These are phyloP conservation scores for Megastigmus dorsalis DNA, from an alignment of 2,888 invertebrate genomes.

Conservation along the genomic window DNA sequence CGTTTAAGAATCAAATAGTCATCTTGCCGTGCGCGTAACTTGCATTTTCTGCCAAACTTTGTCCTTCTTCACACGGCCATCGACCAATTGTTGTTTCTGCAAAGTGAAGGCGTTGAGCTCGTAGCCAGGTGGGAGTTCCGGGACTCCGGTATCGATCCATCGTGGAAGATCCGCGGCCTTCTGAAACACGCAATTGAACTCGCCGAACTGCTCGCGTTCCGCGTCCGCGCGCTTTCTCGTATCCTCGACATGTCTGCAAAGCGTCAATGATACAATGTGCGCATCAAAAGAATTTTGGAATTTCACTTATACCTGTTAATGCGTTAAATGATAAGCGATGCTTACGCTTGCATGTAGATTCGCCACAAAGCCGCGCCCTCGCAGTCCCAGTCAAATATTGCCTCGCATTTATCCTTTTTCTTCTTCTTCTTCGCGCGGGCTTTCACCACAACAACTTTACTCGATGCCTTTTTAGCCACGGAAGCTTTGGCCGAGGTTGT, in stretches of 20 bases:
- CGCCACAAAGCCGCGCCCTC: conserved; percentile 32
- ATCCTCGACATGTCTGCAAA: conserved; percentile 7
- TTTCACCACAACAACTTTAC: no score
- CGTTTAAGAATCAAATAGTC: no score
- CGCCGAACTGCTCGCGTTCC: conserved; percentile 3
- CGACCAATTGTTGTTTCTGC: no score
- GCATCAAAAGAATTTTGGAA: neutral
- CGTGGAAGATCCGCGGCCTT: neutral
- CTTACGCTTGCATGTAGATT: conserved; percentile 43
- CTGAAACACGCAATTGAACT: neutral
- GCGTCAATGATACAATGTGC: no score
- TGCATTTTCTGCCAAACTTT: no score
- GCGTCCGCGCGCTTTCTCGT: neutral
- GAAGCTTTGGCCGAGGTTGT: no score
- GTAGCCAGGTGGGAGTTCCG: neutral
- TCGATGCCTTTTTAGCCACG: no score
- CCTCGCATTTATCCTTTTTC: neutral
- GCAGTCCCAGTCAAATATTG: conserved; percentile 23
- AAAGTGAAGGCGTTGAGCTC: conserved; percentile 27
- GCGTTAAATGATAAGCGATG: no score
- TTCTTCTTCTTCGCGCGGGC: neutral
- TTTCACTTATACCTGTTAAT: no score
- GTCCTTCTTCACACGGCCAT: no score
- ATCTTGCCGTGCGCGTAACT: no score
- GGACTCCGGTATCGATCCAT: neutral